Conservation (phyloP, 1,140 invertebrate genomes). For the Homarus americanus region DNA sequence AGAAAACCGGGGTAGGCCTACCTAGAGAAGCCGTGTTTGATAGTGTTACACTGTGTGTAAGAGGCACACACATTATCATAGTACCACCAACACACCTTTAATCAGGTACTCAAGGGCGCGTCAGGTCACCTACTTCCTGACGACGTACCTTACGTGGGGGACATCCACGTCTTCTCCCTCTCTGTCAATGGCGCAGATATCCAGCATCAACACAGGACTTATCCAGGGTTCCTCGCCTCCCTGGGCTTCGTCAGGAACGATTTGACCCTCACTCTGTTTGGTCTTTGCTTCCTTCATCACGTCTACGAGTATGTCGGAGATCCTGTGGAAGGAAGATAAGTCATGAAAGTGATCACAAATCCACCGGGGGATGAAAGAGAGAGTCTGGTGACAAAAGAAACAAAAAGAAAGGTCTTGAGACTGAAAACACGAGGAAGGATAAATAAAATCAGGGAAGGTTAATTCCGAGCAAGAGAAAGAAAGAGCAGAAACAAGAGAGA, state of each 20-base stretch:
- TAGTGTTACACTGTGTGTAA: too few relatives aligned
- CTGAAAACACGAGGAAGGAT: neutral
- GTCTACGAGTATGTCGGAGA: slow-evolving; percentile 95
- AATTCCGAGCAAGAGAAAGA: neutral
- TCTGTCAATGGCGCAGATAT: slow-evolving; percentile 90
- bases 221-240: slow-evolving; percentile 87
- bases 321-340: slow-evolving; percentile 25
- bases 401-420: neutral
- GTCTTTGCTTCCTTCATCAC: slow-evolving; percentile 79
- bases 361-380: neutral
- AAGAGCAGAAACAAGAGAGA: neutral
- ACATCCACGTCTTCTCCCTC: slow-evolving; percentile 98
- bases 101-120: too few relatives aligned
- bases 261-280: neutral
- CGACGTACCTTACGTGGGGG: slow-evolving; percentile 96
- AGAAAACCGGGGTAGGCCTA: neutral
- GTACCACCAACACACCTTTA: too few relatives aligned
- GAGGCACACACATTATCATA: too few relatives aligned
- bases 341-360: neutral
- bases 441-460: neutral
- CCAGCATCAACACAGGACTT: slow-evolving; percentile 95
- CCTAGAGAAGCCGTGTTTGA: too few relatives aligned
- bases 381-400: too few relatives aligned
- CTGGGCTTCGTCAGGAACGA: neutral
- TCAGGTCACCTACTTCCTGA: slow-evolving; percentile 78